Evolutionary conservation across 2,113 vertebrate genomes (phyloP).

Genomic region (Megaptera novaeangliae): DNA sequence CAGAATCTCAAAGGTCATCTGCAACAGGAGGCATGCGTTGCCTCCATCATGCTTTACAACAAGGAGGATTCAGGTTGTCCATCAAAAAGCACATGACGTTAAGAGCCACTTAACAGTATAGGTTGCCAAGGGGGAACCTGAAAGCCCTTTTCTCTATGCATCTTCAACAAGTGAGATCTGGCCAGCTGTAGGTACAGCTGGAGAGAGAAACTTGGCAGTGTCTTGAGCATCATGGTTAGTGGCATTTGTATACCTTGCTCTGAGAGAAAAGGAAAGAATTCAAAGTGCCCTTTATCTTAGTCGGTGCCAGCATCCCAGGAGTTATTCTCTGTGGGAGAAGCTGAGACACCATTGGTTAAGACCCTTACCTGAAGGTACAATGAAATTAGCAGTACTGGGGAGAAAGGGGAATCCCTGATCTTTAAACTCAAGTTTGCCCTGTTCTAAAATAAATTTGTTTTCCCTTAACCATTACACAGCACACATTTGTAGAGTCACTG

Average conservation of each 20-base stretch:
- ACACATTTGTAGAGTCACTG: not conserved
- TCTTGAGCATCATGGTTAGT: no score
- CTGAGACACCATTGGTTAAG: not conserved
- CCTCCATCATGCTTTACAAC: not conserved
- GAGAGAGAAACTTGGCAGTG: not conserved
- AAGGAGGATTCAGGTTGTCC: not conserved
- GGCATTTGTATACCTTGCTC: not conserved
- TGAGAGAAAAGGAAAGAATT: not conserved
- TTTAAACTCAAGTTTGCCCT: not conserved
- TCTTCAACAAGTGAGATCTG: not conserved
- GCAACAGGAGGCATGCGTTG: not conserved
- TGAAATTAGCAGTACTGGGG: not conserved
- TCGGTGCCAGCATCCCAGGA: not conserved
- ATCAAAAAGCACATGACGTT: not conserved
- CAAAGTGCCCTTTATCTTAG: not conserved
- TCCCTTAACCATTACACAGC: not conserved
- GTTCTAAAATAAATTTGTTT: not conserved
- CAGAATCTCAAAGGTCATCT: not conserved
- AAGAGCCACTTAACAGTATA: not conserved
- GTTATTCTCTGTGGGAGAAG: not conserved
- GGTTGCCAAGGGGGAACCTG: not conserved
- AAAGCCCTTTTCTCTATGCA: not conserved
- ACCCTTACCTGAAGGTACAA: not conserved
- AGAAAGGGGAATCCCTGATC: not conserved
- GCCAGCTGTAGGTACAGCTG: not conserved